Conservation (phyloP, 2,888 invertebrate genomes). For the Icerya purchasi region DNA sequence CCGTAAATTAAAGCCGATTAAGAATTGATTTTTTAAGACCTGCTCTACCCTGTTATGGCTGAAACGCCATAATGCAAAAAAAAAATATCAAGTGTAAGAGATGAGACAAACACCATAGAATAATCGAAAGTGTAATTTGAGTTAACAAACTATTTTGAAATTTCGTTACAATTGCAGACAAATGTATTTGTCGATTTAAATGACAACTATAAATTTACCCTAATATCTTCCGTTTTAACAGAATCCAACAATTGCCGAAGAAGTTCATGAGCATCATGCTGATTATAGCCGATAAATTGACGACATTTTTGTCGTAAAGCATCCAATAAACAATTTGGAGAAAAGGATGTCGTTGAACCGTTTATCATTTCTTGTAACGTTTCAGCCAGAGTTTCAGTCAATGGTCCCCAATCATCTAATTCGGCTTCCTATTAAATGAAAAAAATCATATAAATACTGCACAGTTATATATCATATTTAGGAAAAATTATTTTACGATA, state of each 20-base stretch:
- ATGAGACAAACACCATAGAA: no score
- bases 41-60: no score
- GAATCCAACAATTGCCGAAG: conserved; percentile 74
- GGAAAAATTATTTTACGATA: not conserved
- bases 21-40: no score
- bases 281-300: conserved; percentile 79
- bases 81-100: no score
- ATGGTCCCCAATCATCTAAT: conserved; percentile 42
- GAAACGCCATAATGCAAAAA: no score
- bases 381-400: conserved; percentile 44
- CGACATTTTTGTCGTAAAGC: conserved; percentile 27
- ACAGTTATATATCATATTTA: not conserved
- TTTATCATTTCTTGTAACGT: conserved; percentile 46
- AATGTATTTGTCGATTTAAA: no score
- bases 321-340: conserved; percentile 17
- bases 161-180: no score
- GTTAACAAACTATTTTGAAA: no score
- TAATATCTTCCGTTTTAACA: conserved; percentile 44
- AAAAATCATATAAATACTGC: no score
- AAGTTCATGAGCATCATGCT: conserved; percentile 92
- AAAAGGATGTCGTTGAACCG: conserved; percentile 21
- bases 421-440: conserved; percentile 40
- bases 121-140: no score
- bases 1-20: no score
- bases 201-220: conserved; percentile 23